These are phyloP conservation scores for Agrenia bidenticulata DNA, from an alignment of 2,888 invertebrate genomes.

Conservation along the genomic window DNA sequence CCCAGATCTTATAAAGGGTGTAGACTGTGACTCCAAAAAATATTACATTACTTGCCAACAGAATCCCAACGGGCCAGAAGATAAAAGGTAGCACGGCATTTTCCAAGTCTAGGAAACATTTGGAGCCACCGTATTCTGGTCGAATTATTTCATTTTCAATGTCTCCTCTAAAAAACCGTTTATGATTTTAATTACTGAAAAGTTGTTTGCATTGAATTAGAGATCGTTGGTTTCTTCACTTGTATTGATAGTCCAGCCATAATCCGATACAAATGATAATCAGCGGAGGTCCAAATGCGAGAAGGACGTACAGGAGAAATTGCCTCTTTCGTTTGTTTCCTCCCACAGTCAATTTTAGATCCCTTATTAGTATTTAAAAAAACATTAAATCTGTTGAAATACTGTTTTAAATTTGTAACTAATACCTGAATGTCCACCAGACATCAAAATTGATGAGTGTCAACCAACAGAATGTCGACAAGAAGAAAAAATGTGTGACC, in stretches of 20 bases:
- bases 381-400: background rate
- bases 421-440: constrained; percentile 38
- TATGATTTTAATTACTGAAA: background rate
- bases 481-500: constrained; percentile 33
- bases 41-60: constrained; percentile 26
- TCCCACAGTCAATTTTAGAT: constrained; percentile 25
- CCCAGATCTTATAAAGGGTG: constrained; percentile 32
- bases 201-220: background rate
- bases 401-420: background rate
- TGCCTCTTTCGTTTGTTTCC: constrained; percentile 26
- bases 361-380: constrained; percentile 12
- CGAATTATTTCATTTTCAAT: constrained; percentile 22
- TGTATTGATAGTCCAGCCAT: constrained; percentile 21
- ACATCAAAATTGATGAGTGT: constrained; percentile 40
- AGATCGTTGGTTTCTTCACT: constrained; percentile 13
- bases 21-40: constrained; percentile 35
- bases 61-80: constrained; percentile 31
- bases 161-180: constrained; percentile 26
- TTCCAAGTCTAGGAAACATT: constrained; percentile 30
- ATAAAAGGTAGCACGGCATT: constrained; percentile 31
- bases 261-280: constrained; percentile 24
- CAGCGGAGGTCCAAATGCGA: constrained; percentile 27
- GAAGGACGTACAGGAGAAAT: constrained; percentile 30
- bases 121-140: constrained; percentile 34
- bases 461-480: constrained; percentile 38